phyloP scores from a whole-genome alignment of 2,797 vertebrate species.

The Gymnothorax reevesii region DNA sequence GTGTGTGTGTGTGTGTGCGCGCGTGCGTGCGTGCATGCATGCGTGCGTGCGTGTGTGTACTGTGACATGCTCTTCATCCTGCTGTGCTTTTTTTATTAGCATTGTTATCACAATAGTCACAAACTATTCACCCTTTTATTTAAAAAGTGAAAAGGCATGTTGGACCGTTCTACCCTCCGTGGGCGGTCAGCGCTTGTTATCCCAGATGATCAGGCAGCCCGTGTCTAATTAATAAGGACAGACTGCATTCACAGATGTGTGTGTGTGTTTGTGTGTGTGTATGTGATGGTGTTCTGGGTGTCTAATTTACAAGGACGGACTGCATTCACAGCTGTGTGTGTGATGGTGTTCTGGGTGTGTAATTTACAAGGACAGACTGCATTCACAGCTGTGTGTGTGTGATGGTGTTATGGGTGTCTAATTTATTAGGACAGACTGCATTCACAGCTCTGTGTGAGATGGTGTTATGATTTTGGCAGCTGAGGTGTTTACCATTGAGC shows the following conservation, averaged over 20 bases:
- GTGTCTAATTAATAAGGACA: constrained; percentile 15
- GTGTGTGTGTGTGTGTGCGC: neutral
- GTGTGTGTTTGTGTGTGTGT: too few species aligned
- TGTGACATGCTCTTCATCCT: too few species aligned
- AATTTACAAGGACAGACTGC: too few species aligned
- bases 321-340: too few species aligned
- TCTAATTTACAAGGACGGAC: too few species aligned
- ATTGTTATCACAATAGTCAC: neutral
- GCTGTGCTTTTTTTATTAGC: neutral
- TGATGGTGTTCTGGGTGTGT: too few species aligned
- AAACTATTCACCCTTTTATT: neutral
- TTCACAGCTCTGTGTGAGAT: neutral
- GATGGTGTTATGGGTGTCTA: too few species aligned
- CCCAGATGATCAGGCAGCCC: neutral
- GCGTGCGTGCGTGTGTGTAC: neutral
- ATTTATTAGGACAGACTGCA: too few species aligned
- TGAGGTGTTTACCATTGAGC: constrained; percentile 26
- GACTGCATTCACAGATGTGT: neutral
- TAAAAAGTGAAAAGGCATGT: neutral
- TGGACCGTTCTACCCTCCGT: neutral
- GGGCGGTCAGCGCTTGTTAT: neutral
- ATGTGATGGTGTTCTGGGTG: too few species aligned
- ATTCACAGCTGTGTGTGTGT: neutral
- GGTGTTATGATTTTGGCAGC: constrained; percentile 23
- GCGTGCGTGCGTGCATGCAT: neutral